Base-by-base conservation (phyloP, 1,140 invertebrate genomes). In the Antheraea mylitta region DNA sequence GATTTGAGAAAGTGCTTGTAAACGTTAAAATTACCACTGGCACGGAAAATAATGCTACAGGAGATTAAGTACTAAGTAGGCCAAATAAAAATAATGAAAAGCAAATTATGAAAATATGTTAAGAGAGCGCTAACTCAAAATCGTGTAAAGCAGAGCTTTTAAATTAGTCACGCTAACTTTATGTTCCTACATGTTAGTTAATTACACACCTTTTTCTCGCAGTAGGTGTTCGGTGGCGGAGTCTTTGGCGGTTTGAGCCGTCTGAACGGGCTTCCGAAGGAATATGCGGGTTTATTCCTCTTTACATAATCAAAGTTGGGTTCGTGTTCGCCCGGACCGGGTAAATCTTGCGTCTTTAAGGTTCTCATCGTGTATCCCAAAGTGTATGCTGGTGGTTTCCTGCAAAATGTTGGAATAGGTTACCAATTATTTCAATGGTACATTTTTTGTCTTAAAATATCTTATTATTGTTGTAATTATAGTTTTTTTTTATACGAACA, bases 211-310 rank as follows among this genome's bases (percentile, higher is more conserved):
- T 85, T 89, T 81, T 87, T 89, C 70, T 86, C 78, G 70, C 86
- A 90, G 66, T 90, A 88, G 10, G 77, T 71, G 64, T 89, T 87
- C 6, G 88, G 85, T n/a, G 83, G 65, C 11, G 88, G 88, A 16
- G 64, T 65, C 60, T 78, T 77, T 7, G 70, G 63, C 58, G 66
- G 72, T 60, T 71, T 75, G 22, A 73, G 18, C 18, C 38, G 58
- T 65, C 64, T 82, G 66, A 66, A 82, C 37, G 82, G 77, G 0
- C 67, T 72, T 53, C 84, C 86, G 66, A 90, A 89, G 6, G 84
- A 82, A 68, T 73, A 90, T 18, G 79, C 78, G 10, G 86, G 88
- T 66, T 79, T 83, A 9, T 7, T 83, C 64, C 72, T 81, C 45
- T 76, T 72, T 7, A 85, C 76, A 64, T 78, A 87, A 53, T 83